Evolutionary conservation across 2,797 vertebrate genomes (phyloP).

Genomic region (Nyctalus aviator): DNA sequence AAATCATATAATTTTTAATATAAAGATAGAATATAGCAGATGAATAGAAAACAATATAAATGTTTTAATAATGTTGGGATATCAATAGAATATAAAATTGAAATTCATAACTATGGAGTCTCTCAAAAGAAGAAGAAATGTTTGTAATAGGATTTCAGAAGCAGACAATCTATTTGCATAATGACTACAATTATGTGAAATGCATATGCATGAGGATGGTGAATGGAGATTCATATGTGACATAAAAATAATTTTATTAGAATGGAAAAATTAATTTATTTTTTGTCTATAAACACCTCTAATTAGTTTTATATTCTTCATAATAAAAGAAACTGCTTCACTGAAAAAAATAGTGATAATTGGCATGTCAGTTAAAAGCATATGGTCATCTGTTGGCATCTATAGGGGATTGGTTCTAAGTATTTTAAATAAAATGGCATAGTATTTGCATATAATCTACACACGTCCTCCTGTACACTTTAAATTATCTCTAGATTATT

Average conservation of each 20-base stretch:
- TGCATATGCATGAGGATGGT: neutral
- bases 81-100: neutral
- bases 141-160: conserved; percentile 30
- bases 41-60: neutral
- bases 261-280: neutral
- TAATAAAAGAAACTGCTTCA: neutral
- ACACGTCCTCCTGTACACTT: neutral
- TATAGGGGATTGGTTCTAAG: neutral
- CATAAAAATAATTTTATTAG: conserved; percentile 13
- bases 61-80: neutral
- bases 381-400: neutral
- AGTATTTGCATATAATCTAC: neutral
- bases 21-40: neutral
- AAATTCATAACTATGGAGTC: neutral
- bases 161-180: neutral
- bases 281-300: neutral
- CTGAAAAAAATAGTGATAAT: neutral
- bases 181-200: neutral
- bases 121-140: neutral
- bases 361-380: neutral
- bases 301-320: neutral
- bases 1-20: neutral
- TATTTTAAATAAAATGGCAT: neutral
- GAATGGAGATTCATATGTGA: neutral
- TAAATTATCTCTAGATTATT: neutral